These are phyloP conservation scores for Cephalopholis sonnerati DNA, from an alignment of 2,113 vertebrate species.

Conservation along the genomic window DNA sequence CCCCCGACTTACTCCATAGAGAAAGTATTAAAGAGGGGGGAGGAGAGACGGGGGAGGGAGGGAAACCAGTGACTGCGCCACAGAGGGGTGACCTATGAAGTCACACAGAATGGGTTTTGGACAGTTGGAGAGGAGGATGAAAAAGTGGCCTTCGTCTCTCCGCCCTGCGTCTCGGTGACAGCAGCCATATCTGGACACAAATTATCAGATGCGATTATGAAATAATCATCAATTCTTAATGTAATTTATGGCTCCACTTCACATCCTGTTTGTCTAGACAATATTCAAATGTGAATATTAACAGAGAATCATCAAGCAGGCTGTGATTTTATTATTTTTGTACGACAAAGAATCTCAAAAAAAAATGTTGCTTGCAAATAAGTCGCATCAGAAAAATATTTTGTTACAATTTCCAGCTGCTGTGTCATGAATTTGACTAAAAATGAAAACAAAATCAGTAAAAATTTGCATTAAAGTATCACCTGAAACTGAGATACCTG, in stretches of 20 bases:
- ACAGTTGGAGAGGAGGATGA: constrained; percentile 73
- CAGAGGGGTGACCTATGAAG: constrained; percentile 80
- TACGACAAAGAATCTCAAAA: not conserved
- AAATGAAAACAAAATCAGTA: not conserved
- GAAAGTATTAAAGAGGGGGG: constrained; percentile 69
- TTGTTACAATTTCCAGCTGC: not conserved
- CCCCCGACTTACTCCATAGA: constrained; percentile 83
- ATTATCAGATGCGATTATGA: constrained; percentile 71
- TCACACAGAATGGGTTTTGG: constrained; percentile 73
- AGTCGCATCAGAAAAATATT: not conserved
- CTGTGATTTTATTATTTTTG: not conserved
- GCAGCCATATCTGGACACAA: constrained; percentile 62
- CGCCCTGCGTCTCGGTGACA: constrained; percentile 59
- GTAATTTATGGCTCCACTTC: constrained; percentile 68
- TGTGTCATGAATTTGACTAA: not conserved
- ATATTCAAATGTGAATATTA: constrained; percentile 58
- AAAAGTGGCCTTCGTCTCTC: constrained; percentile 65
- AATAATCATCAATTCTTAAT: constrained; percentile 54
- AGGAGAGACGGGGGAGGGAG: not conserved
- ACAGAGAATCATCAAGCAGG: not conserved
- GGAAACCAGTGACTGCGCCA: constrained; percentile 56
- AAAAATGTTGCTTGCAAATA: not conserved
- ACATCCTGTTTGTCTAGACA: constrained; percentile 47
- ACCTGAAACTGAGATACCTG: not conserved
- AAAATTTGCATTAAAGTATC: not conserved